Base-by-base conservation (phyloP, 2,113 vertebrate genomes). In the Anhinga rufa region DNA sequence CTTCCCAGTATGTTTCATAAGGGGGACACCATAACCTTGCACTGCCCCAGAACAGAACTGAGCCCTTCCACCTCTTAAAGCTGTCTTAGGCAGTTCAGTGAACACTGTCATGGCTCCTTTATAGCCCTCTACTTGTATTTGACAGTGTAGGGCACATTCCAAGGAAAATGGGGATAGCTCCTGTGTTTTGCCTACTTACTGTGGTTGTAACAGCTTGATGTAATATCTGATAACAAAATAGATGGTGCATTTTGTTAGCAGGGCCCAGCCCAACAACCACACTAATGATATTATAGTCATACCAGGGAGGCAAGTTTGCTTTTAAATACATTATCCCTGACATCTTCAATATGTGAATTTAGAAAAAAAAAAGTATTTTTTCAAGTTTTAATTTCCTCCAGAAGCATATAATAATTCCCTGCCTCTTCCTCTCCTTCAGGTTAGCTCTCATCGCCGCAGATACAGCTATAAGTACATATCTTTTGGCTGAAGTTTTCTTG, bases 261-360 rank as follows among this genome's bases (percentile, higher is more conserved):
- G 69, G 26, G 25, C 34, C n/a, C 46, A 86, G 32, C 29, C 25
- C 40, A 79, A 54, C 14, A 68, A 46, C 24, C 31, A 32, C 2
- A 1, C 11, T 64, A 55, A 66, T 17, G 36, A 81, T 20, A 70
- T 1, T 0, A 0, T 34, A 54, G 44, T 71, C 64, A 42, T 11
- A 90, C 17, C 24, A 54, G 46, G 18, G 38, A 68, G 57, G 17
- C 21, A 49, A 86, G 25, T 36, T 55, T 54, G 48, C 13, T 64
- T 75, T 76, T 46, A 58, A 62, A 36, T 42, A 52, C 11, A 19
- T 70, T 90, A 87, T 14, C 29, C 9, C 12, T 77, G 26, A 38
- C 17, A 65, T 44, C 22, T 80, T n/a, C 28, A 81, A 25, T 32
- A 75, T 25, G 14, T 18, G 32, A 64, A 62, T 70, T 82, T 31